phyloP scores from a whole-genome alignment of 2,797 vertebrate genomes.

The Darevskia nairensis region DNA sequence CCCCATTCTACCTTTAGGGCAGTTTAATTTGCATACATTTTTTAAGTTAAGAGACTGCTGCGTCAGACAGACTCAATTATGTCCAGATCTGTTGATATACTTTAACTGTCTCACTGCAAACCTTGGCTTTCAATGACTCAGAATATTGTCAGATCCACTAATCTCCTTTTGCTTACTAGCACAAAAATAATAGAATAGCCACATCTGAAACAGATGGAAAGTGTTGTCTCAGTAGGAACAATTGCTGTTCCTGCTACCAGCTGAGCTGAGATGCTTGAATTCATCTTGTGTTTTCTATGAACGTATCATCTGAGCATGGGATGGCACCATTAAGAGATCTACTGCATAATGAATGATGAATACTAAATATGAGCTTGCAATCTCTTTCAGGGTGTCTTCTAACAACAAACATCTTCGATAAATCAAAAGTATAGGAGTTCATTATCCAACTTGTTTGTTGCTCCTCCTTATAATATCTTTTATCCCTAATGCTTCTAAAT shows the following conservation, averaged over 20 bases:
- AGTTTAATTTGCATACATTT: neutral
- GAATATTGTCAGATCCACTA: neutral
- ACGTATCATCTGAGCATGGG: neutral
- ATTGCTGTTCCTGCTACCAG: neutral
- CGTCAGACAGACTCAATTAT: neutral
- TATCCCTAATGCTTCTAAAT: slow-evolving; percentile 7
- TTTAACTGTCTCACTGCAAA: neutral
- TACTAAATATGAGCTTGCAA: neutral
- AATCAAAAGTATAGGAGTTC: slow-evolving; percentile 16
- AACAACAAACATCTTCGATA: neutral
- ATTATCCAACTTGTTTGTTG: slow-evolving; percentile 7
- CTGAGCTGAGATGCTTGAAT: neutral
- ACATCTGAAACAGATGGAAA: neutral
- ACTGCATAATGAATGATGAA: neutral
- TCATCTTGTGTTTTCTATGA: neutral
- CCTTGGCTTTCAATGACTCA: neutral
- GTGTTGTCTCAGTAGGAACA: neutral
- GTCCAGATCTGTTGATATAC: neutral
- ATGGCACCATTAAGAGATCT: neutral
- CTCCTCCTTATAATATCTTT: neutral
- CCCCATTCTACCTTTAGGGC: neutral
- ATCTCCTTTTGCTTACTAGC: neutral
- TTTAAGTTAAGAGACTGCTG: neutral
- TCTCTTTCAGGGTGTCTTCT: slow-evolving; percentile 1
- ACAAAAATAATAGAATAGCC: neutral